These are phyloP conservation scores for Microctonus aethiopoides DNA, from an alignment of 2,888 invertebrate genomes.

Conservation along the genomic window DNA sequence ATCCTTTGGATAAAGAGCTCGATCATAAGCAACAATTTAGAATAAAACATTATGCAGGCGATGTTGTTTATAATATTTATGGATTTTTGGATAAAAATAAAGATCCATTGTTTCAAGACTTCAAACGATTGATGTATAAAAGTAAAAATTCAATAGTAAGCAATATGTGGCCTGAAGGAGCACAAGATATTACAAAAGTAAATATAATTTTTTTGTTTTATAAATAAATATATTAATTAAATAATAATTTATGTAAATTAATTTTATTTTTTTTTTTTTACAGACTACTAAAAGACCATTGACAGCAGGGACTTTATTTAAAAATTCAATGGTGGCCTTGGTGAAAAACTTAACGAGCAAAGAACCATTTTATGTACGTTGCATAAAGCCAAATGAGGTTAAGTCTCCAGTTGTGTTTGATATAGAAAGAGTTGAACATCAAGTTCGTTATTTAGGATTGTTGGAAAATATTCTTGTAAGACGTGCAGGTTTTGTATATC, in stretches of 20 bases:
- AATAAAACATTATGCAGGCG: constrained; percentile 95
- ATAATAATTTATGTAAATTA: constrained; percentile 6
- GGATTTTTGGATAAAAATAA: constrained; percentile 98
- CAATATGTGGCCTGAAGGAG: constrained; percentile 97
- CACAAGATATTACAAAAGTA: constrained; percentile 85
- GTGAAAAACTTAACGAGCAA: constrained; percentile 90
- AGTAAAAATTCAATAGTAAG: constrained; percentile 82
- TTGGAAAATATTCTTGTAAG: constrained; percentile 96
- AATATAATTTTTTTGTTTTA: constrained; percentile 38
- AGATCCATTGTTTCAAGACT: constrained; percentile 96
- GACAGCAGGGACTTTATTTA: constrained; percentile 94
- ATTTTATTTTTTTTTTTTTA: not conserved
- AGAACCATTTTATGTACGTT: constrained; percentile 96
- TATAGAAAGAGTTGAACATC: constrained; percentile 80
- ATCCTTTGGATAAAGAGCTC: constrained; percentile 83
- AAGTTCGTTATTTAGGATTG: constrained; percentile 88
- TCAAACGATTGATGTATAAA: constrained; percentile 90
- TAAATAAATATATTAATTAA: not conserved
- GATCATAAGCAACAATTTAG: constrained; percentile 84
- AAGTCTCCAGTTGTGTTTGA: constrained; percentile 91
- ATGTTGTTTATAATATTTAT: constrained; percentile 89
- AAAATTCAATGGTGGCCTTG: constrained; percentile 91
- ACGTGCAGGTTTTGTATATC: constrained; percentile 96
- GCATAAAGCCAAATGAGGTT: constrained; percentile 96
- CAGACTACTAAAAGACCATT: constrained; percentile 94